phyloP scores from a whole-genome alignment of 2,888 invertebrate species.

The Mellilla xanthometata region DNA sequence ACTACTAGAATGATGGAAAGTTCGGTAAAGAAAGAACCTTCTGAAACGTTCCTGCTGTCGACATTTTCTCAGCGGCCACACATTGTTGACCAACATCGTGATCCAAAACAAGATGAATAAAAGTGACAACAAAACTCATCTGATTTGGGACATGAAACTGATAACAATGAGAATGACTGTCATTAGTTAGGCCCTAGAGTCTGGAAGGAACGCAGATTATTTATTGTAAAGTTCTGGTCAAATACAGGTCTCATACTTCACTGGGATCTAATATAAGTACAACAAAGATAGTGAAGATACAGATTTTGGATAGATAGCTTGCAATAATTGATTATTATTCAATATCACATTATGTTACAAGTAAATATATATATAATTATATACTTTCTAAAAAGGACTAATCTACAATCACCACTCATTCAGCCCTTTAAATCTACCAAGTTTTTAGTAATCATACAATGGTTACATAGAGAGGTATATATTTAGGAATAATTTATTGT shows the following conservation, averaged over 20 bases:
- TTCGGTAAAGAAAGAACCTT: slow-evolving; percentile 27
- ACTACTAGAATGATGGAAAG: slow-evolving; percentile 60
- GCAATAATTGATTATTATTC: too few relatives aligned
- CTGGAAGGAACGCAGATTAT: too few relatives aligned
- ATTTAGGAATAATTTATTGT: too few relatives aligned
- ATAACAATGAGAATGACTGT: slow-evolving; percentile 26
- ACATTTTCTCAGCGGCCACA: slow-evolving; percentile 4
- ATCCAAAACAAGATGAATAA: slow-evolving; percentile 19
- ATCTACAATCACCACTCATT: slow-evolving; percentile 14
- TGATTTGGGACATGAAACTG: slow-evolving; percentile 22
- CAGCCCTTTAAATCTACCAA: slow-evolving; percentile 25
- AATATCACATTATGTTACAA: too few relatives aligned
- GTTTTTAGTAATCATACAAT: slow-evolving; percentile 20
- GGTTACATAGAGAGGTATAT: slow-evolving; percentile 28
- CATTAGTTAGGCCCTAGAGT: slow-evolving; percentile 23
- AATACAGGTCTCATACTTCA: neutral
- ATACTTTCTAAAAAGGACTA: slow-evolving; percentile 7
- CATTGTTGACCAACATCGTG: slow-evolving; percentile 8
- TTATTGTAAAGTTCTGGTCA: too few relatives aligned
- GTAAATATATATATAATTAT: too few relatives aligned
- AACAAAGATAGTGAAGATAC: neutral
- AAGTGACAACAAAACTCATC: slow-evolving; percentile 18
- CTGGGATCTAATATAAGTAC: neutral
- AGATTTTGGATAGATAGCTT: neutral
- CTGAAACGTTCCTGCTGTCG: slow-evolving; percentile 5